Evolutionary conservation across 2,888 invertebrate genomes (phyloP).

Genomic region (Ophion ventricosus): DNA sequence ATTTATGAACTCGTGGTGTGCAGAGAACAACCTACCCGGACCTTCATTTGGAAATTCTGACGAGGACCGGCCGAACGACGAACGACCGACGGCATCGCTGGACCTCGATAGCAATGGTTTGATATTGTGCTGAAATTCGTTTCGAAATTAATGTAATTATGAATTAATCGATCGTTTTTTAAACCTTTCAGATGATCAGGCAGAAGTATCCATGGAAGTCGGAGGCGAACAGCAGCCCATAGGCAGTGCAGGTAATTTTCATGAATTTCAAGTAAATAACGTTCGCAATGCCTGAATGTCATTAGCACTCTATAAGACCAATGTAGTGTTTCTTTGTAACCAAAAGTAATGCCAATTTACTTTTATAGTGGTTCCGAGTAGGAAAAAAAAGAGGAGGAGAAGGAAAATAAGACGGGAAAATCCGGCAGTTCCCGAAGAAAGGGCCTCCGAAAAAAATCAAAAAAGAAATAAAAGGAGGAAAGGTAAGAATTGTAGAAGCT

Average conservation of each 20-base stretch:
- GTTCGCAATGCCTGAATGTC: background rate
- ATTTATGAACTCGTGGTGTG: slow-evolving; percentile 2
- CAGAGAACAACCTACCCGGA: background rate
- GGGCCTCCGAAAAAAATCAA: slow-evolving; percentile 13
- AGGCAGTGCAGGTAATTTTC: slow-evolving; percentile 10
- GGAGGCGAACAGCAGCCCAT: slow-evolving; percentile 5
- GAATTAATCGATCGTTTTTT: slow-evolving; percentile 11
- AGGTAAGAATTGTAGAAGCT: no score
- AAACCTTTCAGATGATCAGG: no score
- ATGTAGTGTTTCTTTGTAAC: background rate
- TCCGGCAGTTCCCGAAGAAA: background rate
- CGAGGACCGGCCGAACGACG: background rate
- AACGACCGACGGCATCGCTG: background rate
- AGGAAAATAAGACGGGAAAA: background rate
- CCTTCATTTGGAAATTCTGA: background rate
- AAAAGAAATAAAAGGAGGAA: no score
- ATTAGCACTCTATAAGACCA: background rate
- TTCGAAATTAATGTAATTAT: slow-evolving; percentile 11
- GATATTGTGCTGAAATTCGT: background rate
- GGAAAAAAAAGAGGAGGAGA: background rate
- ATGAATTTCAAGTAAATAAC: slow-evolving; percentile 7
- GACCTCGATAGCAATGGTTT: background rate
- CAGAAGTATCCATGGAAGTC: background rate
- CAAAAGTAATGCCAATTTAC: background rate
- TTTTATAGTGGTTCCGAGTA: background rate